Base-by-base conservation (phyloP, 2,113 vertebrate genomes). In the Haliaeetus leucogaster region DNA sequence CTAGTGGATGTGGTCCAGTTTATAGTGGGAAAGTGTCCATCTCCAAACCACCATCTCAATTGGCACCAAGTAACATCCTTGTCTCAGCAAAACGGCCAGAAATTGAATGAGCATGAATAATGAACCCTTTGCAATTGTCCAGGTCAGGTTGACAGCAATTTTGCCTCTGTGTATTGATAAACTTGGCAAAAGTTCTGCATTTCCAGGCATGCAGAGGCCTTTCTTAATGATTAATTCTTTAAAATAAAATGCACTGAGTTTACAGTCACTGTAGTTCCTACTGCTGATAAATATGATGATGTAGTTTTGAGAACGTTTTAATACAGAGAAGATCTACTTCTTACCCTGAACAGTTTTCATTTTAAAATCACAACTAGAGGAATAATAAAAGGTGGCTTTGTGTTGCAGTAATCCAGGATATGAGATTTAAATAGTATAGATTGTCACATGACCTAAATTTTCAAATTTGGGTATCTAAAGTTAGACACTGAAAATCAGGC, bases 41-140 rank as follows among this genome's bases (percentile, higher is more conserved):
- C 76, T 66, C 90, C 76, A 96, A 96, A 92, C 80, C 88, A 96
- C 93, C 94, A 91, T 94, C 96, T 94, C 93, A 92, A 0, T 14
- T 97, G 97, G 94, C 95, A 88, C 88, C 26, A 29, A 47, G 65
- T 73, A 71, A 76, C 78, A 81, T 93, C 89, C 97, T 89, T 85
- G 74, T 97, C 95, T 94, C 94, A 92, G 93, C 86, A 94, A 95
- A 97, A 96, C 0, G 3, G 63, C 89, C 94, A 92, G 90, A 83
- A 95, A 97, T 86, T 91, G 94, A 96, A 97, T 82, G 94, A 95
- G 93, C 74, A 38, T 95, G 95, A 97, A 96, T 96, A 97, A 97
- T 95, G 91, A 93, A 89, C 89, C 78, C 84, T 93, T 94, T 90
- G 86, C 88, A 95, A 84, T 93, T 96, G 94, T 95, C 93, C 96